Base-by-base conservation (phyloP, 2,888 invertebrate genomes). In the Netelia fuscicornis region DNA sequence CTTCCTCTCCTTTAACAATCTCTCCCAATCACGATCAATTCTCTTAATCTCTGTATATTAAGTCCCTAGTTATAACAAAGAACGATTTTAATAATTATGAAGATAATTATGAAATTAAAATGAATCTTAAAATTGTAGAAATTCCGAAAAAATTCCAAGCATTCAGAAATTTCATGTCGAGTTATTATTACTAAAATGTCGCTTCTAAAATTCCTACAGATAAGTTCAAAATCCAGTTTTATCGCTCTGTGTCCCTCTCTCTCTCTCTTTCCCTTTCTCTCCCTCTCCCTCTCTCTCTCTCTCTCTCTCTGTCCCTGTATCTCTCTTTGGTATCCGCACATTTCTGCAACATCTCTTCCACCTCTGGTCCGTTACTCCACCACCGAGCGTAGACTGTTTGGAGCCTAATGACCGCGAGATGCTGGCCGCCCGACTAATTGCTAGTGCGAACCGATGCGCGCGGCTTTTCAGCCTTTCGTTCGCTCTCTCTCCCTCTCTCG, bases 401-500 rank as follows among this genome's bases (percentile, higher is more conserved):
- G 83, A 75, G 83, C 83, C 83, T 83, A 83, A 83, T 83, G 79
- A 79, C 79, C 79, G 79, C 79, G 79, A 83, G 75, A 83, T 56
- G 79, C 83, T 75, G 70, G 68, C 64, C 64, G 79, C 37, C 74
- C 79, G 79, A 79, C 83, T 83, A 83, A 83, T 83, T 83, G 79
- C 79, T 54, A 83, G 83, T 79, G 83, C 56, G 79, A 83, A 83
- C 83, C 79, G 75, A 83, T 83, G 83, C 79, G 25, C 52, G 79
- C 54, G 44, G 42, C 71, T 71, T 44, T 62, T 72, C 42, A 11
- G 65, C 11, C 58, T 25, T 17, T 20, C 30, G 58, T 11, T 72
- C 42, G n/a, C 37, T 75, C 10, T 17, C 17, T 17, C 17, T 17
- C 17, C 17, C 48, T 48, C 54, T 23, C 52, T 23, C 48, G 48